Conservation (phyloP, 2,113 vertebrate species). For the Dromiciops gliroides region DNA sequence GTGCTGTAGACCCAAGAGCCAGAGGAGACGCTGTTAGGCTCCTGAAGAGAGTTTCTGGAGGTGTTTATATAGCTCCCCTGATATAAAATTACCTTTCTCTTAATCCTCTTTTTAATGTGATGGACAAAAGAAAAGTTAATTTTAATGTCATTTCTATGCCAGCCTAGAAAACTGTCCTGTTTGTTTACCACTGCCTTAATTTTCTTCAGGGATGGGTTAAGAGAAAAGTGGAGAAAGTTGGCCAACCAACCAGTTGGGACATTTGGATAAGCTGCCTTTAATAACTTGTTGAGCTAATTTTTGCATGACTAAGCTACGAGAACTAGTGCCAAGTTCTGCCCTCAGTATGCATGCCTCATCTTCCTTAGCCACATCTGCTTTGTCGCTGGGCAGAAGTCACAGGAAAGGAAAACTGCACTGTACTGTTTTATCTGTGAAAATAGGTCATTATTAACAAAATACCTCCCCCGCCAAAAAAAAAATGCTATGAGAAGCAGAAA, state of each 20-base stretch:
- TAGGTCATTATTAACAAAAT: neutral
- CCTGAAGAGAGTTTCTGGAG: neutral
- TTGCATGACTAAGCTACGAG: neutral
- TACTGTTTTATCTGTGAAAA: slow-evolving; percentile 38
- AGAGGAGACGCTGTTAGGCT: neutral
- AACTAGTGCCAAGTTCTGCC: neutral
- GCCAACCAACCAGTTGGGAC: neutral
- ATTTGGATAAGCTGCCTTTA: neutral
- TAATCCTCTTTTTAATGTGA: neutral
- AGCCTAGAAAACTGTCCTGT: neutral
- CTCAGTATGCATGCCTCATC: neutral
- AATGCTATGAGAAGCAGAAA: neutral
- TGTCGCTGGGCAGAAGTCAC: slow-evolving; percentile 15
- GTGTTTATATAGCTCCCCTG: neutral
- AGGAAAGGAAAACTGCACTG: slow-evolving; percentile 17
- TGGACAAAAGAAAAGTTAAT: no score
- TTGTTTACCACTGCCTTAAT: slow-evolving; percentile 18
- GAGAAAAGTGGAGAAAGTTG: slow-evolving; percentile 9
- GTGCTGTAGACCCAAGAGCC: neutral
- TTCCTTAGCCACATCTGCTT: slow-evolving; percentile 10
- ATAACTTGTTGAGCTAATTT: neutral
- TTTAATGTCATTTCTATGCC: slow-evolving; percentile 22
- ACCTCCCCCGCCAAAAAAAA: neutral
- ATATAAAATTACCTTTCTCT: neutral
- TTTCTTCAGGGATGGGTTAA: slow-evolving; percentile 14